Evolutionary conservation across 2,797 vertebrate species (phyloP).

Genomic region (Syngnathus acus): DNA sequence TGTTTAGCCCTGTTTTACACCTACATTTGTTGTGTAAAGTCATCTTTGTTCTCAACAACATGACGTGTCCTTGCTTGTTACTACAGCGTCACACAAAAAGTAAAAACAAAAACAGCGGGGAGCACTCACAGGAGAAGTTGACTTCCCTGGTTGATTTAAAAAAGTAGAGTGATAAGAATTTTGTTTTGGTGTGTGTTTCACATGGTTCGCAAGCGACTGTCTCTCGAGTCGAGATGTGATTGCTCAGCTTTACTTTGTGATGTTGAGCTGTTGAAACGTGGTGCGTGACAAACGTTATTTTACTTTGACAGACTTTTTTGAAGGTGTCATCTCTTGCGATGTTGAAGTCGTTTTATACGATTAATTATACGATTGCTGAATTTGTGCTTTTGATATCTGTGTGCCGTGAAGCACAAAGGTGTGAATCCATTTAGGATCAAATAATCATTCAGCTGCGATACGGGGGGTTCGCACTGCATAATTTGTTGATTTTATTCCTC

Average conservation of each 20-base stretch:
- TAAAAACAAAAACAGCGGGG: background rate
- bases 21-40: background rate
- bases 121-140: background rate
- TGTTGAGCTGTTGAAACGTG: background rate
- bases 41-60: background rate
- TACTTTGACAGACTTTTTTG: background rate
- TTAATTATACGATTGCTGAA: slow-evolving; percentile 3
- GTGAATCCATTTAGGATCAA: slow-evolving; percentile 34
- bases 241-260: background rate
- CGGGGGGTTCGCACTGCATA: slow-evolving; percentile 13
- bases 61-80: background rate
- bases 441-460: slow-evolving; percentile 14
- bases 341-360: background rate
- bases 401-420: slow-evolving; percentile 30
- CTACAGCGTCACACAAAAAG: background rate
- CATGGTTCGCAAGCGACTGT: background rate
- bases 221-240: background rate
- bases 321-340: no score
- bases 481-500: slow-evolving; percentile 1
- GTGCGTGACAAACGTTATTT: background rate
- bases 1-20: background rate
- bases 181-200: background rate
- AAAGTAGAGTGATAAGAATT: background rate
- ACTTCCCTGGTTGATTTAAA: background rate
- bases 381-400: slow-evolving; percentile 22